Base-by-base conservation (phyloP, 2,113 vertebrate species). In the Catharus minimus region DNA sequence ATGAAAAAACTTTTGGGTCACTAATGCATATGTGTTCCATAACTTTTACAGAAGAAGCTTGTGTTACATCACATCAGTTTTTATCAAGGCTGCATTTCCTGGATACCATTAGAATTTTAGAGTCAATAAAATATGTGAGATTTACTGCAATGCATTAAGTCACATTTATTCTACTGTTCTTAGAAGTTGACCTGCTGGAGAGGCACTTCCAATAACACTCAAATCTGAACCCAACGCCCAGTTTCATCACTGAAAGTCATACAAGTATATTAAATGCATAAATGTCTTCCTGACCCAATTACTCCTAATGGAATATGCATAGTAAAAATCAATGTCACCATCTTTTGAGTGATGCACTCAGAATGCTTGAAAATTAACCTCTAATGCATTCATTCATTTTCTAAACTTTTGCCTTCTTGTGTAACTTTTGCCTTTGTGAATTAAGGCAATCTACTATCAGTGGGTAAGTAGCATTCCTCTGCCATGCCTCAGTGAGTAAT, bases 221-320 rank as follows among this genome's bases (percentile, higher is more conserved):
- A 81, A 64, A 78, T 86, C 57, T 84, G 77, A 94, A 78, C 73
- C 38, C 21, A 88, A 3, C 43, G 92, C 67, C 50, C 43, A 77
- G 44, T 91, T 92, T 93, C 73, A 72, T 90, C 88, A 72, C 66
- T 88, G 76, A 90, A 94, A 95, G 28, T 86, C 61, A 57, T 72
- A 57, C 24, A 68, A 75, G 61, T 83, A 12, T 81, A 88, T 74
- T 90, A 86, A 72, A 64, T 60, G 36, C 39, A 72, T 72, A 83
- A 88, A 72, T 49, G 61, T 68, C 82, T 91, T 94, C 93, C 93
- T 95, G 86, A 78, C 88, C 61, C 52, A 95, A 89, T 92, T 91
- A 86, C 28, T 88, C 41, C 28, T 94, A 88, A 95, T 94, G 80
- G 88, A 65, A 86, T 83, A 83, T 23, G 72, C 32, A 41, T 4